phyloP scores from a whole-genome alignment of 2,888 invertebrate genomes.

The Aphidoletes aphidimyza region DNA sequence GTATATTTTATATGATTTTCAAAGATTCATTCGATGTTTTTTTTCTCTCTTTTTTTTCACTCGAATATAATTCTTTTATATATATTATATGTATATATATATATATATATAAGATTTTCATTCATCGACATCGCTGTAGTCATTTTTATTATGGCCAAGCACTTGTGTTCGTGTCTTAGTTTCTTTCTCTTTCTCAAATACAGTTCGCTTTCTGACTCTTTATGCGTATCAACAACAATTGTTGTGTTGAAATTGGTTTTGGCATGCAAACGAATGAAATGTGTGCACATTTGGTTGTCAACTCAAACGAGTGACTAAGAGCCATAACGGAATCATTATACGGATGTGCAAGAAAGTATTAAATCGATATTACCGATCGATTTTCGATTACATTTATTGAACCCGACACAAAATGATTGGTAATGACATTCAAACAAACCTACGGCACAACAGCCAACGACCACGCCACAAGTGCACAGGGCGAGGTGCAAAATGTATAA shows the following conservation, averaged over 20 bases:
- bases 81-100: too few relatives aligned
- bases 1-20: slow-evolving; percentile 51
- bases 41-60: background rate
- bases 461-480: background rate
- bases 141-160: background rate
- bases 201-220: background rate
- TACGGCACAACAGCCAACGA: background rate
- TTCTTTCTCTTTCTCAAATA: too few relatives aligned
- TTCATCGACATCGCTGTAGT: background rate
- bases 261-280: background rate
- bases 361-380: slow-evolving; percentile 29
- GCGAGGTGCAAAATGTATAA: background rate
- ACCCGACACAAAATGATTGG: slow-evolving; percentile 2
- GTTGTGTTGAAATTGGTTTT: background rate
- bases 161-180: slow-evolving; percentile 11
- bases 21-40: background rate
- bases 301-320: slow-evolving; percentile 19
- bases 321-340: slow-evolving; percentile 36
- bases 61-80: background rate
- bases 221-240: background rate
- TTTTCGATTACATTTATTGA: slow-evolving; percentile 25
- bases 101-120: too few relatives aligned
- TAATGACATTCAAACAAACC: slow-evolving; percentile 47
- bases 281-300: background rate
- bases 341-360: slow-evolving; percentile 26